Conservation (phyloP, 2,888 invertebrate genomes). For the Arenicola marina region DNA sequence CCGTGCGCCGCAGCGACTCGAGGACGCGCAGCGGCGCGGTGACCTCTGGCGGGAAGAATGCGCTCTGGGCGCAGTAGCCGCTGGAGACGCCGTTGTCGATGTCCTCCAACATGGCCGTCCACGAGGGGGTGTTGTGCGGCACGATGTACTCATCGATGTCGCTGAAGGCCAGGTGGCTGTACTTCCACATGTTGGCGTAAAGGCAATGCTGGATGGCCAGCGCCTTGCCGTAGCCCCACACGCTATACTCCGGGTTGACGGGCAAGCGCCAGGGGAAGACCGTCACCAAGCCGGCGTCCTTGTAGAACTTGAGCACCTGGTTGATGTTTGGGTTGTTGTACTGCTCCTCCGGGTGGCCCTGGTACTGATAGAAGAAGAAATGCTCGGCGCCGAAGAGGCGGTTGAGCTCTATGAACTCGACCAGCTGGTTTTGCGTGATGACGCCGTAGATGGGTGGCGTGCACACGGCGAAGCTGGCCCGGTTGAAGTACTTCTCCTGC, state of each 20-base stretch:
- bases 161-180: conserved; percentile 43
- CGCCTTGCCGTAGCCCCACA: conserved; percentile 54
- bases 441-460: conserved; percentile 51
- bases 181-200: conserved; percentile 47
- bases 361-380: conserved; percentile 47
- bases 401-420: conserved; percentile 51
- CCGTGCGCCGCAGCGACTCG: not conserved
- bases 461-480: conserved; percentile 44
- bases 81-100: conserved; percentile 11
- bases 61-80: not conserved
- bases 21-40: not conserved
- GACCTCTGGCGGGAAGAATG: not conserved
- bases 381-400: conserved; percentile 49
- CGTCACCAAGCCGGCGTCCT: conserved; percentile 32
- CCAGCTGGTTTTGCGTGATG: conserved; percentile 35
- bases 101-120: conserved; percentile 15
- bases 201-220: conserved; percentile 53
- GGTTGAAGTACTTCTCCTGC: not conserved
- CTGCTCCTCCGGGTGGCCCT: not conserved
- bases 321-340: not conserved
- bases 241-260: not conserved
- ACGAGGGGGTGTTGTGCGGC: conserved; percentile 33
- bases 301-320: conserved; percentile 1
- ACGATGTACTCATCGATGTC: conserved; percentile 55
- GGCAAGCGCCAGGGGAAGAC: conserved; percentile 46